phyloP scores from a whole-genome alignment of 2,797 vertebrate species.

The Fistularia tabacaria region DNA sequence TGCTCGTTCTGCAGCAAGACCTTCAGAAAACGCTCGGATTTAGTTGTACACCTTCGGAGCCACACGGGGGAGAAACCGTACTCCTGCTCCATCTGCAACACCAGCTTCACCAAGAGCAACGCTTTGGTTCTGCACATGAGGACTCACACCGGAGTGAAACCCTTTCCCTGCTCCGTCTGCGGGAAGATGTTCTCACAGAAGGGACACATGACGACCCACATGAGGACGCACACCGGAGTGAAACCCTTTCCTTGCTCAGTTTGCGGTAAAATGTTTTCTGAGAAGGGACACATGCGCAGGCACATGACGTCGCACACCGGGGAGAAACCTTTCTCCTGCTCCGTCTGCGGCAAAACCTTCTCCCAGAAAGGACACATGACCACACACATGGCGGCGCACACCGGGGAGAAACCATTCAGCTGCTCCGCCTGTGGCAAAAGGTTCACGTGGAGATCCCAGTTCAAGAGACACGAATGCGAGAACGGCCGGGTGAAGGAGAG shows the following conservation, averaged over 20 bases:
- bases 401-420: neutral
- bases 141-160: neutral
- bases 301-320: slow-evolving; percentile 13
- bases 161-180: neutral
- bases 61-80: too few species aligned
- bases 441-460: neutral
- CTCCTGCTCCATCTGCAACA: neutral
- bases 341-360: neutral
- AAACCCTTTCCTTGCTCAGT: neutral
- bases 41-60: neutral
- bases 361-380: neutral
- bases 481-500: neutral
- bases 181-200: neutral
- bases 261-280: neutral
- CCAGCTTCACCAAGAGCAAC: neutral
- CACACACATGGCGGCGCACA: slow-evolving; percentile 13
- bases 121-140: too few species aligned
- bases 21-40: neutral
- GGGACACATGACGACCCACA: neutral
- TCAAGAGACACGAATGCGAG: slow-evolving; percentile 6
- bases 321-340: slow-evolving; percentile 2
- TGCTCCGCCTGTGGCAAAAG: neutral
- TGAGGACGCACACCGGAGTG: slow-evolving; percentile 2
- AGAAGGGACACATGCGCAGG: neutral
- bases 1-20: neutral